Percentiles rank a stretch among this genome's conserved stretches.
Conservation (phyloP, 2,888 invertebrate species). For the Lepidochrysops patricia region DNA sequence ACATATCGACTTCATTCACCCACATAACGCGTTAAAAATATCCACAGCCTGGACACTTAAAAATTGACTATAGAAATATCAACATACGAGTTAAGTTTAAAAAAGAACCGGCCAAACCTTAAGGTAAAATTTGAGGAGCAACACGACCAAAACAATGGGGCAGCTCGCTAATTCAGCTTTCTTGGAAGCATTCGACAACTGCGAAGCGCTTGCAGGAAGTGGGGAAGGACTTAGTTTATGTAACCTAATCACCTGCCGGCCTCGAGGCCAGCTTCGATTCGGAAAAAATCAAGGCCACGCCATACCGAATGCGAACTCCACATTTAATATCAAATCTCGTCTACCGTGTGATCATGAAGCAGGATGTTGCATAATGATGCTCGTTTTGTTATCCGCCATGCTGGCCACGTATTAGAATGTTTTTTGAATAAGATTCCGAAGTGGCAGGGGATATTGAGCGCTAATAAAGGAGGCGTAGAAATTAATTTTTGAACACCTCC, state of each 20-base stretch:
- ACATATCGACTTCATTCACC: background rate
- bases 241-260: conserved; percentile 72
- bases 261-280: conserved; percentile 54
- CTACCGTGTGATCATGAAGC: conserved; percentile 45
- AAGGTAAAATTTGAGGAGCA: conserved; percentile 46
- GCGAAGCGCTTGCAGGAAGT: conserved; percentile 70
- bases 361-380: conserved; percentile 73
- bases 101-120: conserved; percentile 27
- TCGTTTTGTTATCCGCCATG: conserved; percentile 65
- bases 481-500: conserved; percentile 19
- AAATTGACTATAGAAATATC: background rate
- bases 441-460: conserved; percentile 42
- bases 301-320: conserved; percentile 52
- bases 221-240: conserved; percentile 70
- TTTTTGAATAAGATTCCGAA: conserved; percentile 49
- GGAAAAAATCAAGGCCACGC: conserved; percentile 67
- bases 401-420: conserved; percentile 61
- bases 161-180: conserved; percentile 59
- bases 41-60: background rate
- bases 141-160: conserved; percentile 55
- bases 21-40: background rate
- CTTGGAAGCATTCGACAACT: conserved; percentile 67
- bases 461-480: conserved; percentile 36
- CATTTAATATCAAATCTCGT: conserved; percentile 52
- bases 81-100: conserved; percentile 31